Base-by-base conservation (phyloP, 53 echinoderm and acorn worm species). In the Henricia sp. region DNA sequence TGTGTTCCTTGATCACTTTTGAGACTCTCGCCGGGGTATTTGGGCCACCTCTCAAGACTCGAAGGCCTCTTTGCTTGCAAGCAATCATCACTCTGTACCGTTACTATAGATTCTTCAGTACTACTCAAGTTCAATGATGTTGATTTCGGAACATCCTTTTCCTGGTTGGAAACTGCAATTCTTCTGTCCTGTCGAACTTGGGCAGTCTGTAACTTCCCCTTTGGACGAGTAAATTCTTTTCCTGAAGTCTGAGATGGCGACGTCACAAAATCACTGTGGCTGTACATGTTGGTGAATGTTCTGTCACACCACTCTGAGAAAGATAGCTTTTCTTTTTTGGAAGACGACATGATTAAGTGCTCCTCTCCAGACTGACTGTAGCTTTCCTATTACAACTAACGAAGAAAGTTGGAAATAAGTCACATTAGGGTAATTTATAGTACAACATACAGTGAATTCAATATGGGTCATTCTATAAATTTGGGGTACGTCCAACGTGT, bases 211-310 rank as follows among this genome's bases (percentile, higher is more conserved):
- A 51, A 41, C 6, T 28, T 37, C 5, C 10, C 46, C 33, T 20
- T 32, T 32, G n/a, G 6, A 21, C 42, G 38, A 32, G 77, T 14
- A 4, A 20, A 38, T 13, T 59, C 40, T 42, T 32, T 30, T 14
- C 14, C 46, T 0, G 43, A 8, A 4, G 26, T 24, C 0, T 17
- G 77, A 17, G 39, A 32, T 6, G 80, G 23, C 17, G 48, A 35
- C 29, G 34, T 53, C 52, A 46, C 64, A 80, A 80, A 65, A 28
- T 67, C 62, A 26, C 53, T 23, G 62, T 74, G 66, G 54, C 86
- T 86, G 67, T 75, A 75, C 86, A 86, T 86, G 75, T 86, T 86
- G 36, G 75, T 67, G 43, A 86, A 75, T 29, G 66, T 41, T 16
- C 8, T 74, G 35, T 86, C 86, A 64, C 86, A 86, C 86, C 86